Evolutionary conservation across 2,888 invertebrate species (phyloP).

Genomic region (Alsophila aescularia): DNA sequence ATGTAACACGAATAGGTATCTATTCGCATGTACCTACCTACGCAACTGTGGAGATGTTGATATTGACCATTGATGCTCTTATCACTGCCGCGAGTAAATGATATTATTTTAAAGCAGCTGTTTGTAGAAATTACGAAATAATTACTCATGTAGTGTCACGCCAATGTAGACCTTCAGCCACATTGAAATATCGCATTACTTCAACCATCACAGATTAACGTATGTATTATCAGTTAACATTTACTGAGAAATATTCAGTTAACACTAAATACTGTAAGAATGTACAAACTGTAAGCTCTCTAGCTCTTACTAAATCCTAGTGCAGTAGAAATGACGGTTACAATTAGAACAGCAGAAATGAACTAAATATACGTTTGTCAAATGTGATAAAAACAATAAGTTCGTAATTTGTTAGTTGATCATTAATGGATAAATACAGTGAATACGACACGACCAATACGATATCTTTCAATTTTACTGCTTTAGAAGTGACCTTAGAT

Average conservation of each 20-base stretch:
- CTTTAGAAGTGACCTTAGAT: slow-evolving; percentile 80
- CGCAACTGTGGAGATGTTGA: slow-evolving; percentile 13
- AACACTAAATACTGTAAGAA: no score
- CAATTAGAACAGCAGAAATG: no score
- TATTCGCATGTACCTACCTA: slow-evolving; percentile 1
- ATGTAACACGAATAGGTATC: background rate
- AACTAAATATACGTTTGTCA: no score
- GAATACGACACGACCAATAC: slow-evolving; percentile 72
- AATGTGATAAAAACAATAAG: slow-evolving; percentile 4
- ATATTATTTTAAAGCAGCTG: slow-evolving; percentile 30
- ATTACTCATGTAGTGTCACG: background rate
- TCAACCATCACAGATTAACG: no score
- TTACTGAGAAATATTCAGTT: no score
- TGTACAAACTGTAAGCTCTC: no score
- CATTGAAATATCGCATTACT: background rate
- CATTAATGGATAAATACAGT: slow-evolving; percentile 78
- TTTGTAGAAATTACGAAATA: slow-evolving; percentile 7
- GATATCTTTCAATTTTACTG: slow-evolving; percentile 84
- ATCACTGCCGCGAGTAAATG: slow-evolving; percentile 42
- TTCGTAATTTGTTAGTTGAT: slow-evolving; percentile 42
- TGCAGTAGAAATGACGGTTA: no score
- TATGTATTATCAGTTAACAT: no score
- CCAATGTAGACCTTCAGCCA: background rate
- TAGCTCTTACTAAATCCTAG: no score
- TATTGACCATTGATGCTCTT: slow-evolving; percentile 26